Percentiles rank a stretch among this genome's conserved stretches.
phyloP scores from a whole-genome alignment of 2,113 vertebrate genomes.

The Pithys albifrons region DNA sequence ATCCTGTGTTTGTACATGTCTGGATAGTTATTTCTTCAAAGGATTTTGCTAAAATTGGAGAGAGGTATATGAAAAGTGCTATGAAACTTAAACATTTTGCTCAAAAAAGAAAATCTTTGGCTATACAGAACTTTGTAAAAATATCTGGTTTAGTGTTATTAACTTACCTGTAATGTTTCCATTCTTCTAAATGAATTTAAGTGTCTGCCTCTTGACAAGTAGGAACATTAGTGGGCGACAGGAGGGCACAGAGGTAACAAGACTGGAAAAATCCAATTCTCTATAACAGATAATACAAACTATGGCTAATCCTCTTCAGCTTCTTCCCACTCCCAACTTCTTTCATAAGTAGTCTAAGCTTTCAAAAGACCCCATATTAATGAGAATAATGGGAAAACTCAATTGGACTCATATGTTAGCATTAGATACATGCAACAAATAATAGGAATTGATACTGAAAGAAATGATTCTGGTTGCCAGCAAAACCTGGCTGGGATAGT shows the following conservation, averaged over 20 bases:
- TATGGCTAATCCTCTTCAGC: not conserved
- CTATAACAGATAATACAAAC: not conserved
- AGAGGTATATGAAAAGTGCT: not conserved
- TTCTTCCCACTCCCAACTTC: not conserved
- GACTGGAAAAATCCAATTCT: not conserved
- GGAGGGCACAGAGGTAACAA: not conserved
- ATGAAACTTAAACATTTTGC: not conserved
- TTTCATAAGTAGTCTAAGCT: not conserved
- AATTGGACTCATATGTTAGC: not conserved
- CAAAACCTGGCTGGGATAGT: not conserved
- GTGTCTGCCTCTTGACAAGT: not conserved
- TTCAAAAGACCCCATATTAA: not conserved
- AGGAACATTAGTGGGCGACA: not conserved
- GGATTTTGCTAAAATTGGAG: not conserved
- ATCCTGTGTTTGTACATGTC: not conserved
- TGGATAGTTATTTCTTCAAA: not conserved
- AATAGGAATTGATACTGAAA: slow-evolving; percentile 1
- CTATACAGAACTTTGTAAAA: not conserved
- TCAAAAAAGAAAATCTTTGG: not conserved
- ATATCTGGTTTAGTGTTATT: not conserved
- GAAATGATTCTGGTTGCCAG: not conserved
- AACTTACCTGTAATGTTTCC: not conserved
- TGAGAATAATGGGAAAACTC: not conserved
- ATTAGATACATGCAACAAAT: not conserved
- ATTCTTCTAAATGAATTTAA: not conserved